These are phyloP conservation scores for Drosophila melanica DNA, from an alignment of 1,140 invertebrate genomes.

Conservation along the genomic window DNA sequence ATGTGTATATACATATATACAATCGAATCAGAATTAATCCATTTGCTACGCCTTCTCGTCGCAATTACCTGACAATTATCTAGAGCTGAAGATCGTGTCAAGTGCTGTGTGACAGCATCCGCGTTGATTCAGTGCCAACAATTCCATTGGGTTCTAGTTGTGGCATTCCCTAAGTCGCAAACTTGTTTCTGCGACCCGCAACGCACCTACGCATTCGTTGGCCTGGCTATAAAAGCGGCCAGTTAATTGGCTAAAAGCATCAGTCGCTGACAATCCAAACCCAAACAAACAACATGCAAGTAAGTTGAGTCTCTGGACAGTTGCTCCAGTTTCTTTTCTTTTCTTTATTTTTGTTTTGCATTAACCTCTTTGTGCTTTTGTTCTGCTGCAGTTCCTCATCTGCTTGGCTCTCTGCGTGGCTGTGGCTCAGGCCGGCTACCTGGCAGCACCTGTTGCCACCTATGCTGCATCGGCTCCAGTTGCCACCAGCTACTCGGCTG, in stretches of 20 bases:
- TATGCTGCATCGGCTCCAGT: slow-evolving; percentile 27
- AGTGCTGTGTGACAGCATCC: slow-evolving; percentile 35
- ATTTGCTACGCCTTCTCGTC: slow-evolving; percentile 29
- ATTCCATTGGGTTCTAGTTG: slow-evolving; percentile 22
- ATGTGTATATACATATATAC: neutral
- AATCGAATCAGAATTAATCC: slow-evolving; percentile 34
- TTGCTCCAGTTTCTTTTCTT: neutral
- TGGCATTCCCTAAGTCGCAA: slow-evolving; percentile 35
- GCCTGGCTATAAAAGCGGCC: slow-evolving; percentile 40
- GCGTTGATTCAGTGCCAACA: slow-evolving; percentile 33
- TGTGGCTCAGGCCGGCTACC: slow-evolving; percentile 51
- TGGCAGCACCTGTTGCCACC: slow-evolving; percentile 39
- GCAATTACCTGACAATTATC: slow-evolving; percentile 27
- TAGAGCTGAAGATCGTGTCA: slow-evolving; percentile 22
- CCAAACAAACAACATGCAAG: slow-evolving; percentile 48
- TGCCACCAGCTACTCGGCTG: neutral
- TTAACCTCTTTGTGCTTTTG: neutral
- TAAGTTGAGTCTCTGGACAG: slow-evolving; percentile 21
- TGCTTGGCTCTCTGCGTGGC: slow-evolving; percentile 58
- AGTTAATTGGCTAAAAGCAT: slow-evolving; percentile 30
- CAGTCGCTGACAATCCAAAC: slow-evolving; percentile 42
- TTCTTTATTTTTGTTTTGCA: no score
- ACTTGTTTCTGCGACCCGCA: slow-evolving; percentile 25
- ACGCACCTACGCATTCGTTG: slow-evolving; percentile 8
- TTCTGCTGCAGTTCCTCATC: slow-evolving; percentile 43